Conservation (phyloP, 53 echinoderm and acorn worm genomes). For the Echinarachnius parma region DNA sequence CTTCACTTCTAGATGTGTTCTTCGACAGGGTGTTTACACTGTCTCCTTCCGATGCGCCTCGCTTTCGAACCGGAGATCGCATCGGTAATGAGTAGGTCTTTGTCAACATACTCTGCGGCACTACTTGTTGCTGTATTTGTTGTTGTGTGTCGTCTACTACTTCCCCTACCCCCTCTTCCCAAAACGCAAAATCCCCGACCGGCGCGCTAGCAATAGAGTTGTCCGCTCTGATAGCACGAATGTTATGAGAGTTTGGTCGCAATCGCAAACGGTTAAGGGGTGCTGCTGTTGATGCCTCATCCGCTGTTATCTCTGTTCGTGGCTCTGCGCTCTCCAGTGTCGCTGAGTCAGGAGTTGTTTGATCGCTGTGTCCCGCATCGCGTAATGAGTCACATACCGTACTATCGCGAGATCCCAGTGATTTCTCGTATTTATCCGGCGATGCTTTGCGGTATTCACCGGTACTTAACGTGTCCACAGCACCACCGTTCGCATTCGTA, state of each 20-base stretch:
- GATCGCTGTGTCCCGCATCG: constrained; percentile 30
- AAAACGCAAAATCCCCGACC: constrained; percentile 26
- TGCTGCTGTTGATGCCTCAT: constrained; percentile 15
- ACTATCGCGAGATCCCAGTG: constrained; percentile 2
- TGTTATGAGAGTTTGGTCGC: constrained; percentile 21
- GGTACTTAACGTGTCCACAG: background rate
- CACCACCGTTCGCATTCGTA: background rate
- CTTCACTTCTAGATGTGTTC: background rate
- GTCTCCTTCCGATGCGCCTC: constrained; percentile 17
- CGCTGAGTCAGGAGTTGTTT: constrained; percentile 32
- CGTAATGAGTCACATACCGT: constrained; percentile 27
- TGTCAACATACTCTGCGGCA: background rate
- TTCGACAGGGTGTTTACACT: background rate
- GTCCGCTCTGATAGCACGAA: background rate
- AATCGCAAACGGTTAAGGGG: too few relatives aligned
- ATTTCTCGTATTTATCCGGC: background rate
- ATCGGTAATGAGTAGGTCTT: constrained; percentile 39
- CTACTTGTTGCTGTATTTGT: too few relatives aligned
- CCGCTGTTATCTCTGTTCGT: too few relatives aligned
- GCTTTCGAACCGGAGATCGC: constrained; percentile 25
- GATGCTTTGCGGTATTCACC: too few relatives aligned
- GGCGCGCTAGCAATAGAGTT: constrained; percentile 29
- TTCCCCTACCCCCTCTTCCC: constrained; percentile 12
- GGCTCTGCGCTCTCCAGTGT: too few relatives aligned
- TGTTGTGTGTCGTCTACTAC: too few relatives aligned